phyloP scores from a whole-genome alignment of 2,113 vertebrate genomes.

The Macquaria ambigua region DNA sequence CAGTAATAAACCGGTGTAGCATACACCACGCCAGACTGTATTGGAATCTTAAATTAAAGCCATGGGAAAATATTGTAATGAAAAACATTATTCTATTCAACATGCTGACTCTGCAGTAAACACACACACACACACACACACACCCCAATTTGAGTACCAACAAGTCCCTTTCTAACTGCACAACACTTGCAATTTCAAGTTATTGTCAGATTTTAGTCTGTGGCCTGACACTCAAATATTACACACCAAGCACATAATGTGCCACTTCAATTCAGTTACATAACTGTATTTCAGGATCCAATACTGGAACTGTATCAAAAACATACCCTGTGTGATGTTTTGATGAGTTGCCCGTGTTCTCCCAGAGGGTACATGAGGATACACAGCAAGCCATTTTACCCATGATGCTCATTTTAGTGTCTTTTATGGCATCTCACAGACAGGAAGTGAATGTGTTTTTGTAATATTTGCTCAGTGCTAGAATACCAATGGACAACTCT shows the following conservation, averaged over 20 bases:
- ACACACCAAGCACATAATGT: not conserved
- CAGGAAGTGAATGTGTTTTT: not conserved
- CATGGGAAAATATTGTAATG: not conserved
- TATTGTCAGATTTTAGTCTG: not conserved
- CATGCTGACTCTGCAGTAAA: not conserved
- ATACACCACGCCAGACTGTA: too few relatives aligned
- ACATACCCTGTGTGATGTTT: not conserved
- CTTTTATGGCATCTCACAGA: not conserved
- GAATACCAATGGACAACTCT: not conserved
- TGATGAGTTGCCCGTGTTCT: not conserved
- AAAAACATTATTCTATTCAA: not conserved
- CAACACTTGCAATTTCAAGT: not conserved
- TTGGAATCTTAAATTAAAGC: not conserved
- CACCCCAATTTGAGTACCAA: too few relatives aligned
- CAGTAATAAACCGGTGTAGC: not conserved
- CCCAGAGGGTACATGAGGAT: not conserved
- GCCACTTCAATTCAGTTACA: not conserved
- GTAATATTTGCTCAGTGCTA: not conserved
- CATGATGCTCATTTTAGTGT: not conserved
- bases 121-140: not conserved
- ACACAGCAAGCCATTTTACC: not conserved
- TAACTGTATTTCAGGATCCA: not conserved
- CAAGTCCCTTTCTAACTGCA: too few relatives aligned
- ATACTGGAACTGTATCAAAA: not conserved
- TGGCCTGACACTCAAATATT: not conserved